phyloP scores from a whole-genome alignment of 2,888 invertebrate species.

The Eurytoma adleriae region DNA sequence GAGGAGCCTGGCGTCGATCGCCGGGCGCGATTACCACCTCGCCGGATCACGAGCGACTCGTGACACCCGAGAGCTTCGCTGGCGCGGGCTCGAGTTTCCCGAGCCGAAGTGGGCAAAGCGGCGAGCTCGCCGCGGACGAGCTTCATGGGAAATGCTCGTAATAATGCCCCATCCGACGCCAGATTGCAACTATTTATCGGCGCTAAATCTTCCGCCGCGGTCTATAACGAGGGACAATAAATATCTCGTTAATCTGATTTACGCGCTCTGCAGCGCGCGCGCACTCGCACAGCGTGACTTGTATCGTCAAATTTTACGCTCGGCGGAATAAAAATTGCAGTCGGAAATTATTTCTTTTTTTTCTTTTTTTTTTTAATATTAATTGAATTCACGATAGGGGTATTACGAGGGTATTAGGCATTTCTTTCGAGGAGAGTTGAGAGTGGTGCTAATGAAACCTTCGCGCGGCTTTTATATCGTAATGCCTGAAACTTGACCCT shows the following conservation, averaged over 20 bases:
- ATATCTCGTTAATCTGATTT: slow-evolving; percentile 42
- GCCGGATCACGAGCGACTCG: slow-evolving; percentile 44
- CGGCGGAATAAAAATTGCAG: too few relatives aligned
- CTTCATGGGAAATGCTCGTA: slow-evolving; percentile 2
- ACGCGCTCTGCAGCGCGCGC: neutral
- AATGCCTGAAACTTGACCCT: too few relatives aligned
- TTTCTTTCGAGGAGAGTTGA: too few relatives aligned
- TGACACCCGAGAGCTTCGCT: neutral
- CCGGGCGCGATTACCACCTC: slow-evolving; percentile 33
- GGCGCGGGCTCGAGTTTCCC: neutral
- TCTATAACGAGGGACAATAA: slow-evolving; percentile 22
- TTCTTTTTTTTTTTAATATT: too few relatives aligned
- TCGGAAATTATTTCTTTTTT: neutral
- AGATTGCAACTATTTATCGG: slow-evolving; percentile 31
- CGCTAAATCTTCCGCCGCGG: neutral
- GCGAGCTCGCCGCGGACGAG: neutral
- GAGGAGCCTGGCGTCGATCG: slow-evolving; percentile 34
- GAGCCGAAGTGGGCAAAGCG: neutral
- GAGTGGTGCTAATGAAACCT: too few relatives aligned
- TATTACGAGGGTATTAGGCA: too few relatives aligned
- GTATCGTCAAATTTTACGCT: slow-evolving; percentile 30
- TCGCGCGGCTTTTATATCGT: too few relatives aligned
- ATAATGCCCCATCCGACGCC: neutral
- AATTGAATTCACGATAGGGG: too few relatives aligned
- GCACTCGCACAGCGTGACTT: neutral